Conservation (phyloP, 2,113 vertebrate species). For the Saimiri boliviensis region DNA sequence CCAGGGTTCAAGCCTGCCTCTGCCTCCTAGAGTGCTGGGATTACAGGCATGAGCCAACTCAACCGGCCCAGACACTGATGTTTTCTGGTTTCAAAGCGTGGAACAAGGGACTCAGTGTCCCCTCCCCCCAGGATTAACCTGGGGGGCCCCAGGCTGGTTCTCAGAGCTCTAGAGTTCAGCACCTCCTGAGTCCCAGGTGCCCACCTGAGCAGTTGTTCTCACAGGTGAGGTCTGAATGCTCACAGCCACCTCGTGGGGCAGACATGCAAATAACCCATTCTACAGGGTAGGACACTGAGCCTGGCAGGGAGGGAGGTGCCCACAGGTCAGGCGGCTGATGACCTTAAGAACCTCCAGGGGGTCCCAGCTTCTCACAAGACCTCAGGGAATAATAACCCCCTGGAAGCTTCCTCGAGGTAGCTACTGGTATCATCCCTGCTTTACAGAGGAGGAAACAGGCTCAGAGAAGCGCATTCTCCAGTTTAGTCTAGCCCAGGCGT, state of each 20-base stretch:
- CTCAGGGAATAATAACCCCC: neutral
- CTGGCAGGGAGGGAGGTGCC: neutral
- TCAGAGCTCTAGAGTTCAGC: neutral
- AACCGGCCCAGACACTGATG: neutral
- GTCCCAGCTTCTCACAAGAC: neutral
- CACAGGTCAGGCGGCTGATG: neutral
- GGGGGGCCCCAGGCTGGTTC: neutral
- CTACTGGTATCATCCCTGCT: neutral
- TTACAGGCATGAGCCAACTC: too few species aligned
- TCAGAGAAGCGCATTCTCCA: neutral
- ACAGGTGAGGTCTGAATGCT: neutral
- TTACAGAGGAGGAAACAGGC: neutral
- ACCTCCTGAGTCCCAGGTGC: neutral
- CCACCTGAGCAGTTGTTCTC: neutral
- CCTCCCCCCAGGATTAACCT: neutral
- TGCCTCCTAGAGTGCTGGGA: too few species aligned
- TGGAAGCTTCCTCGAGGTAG: neutral
- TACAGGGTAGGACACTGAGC: neutral
- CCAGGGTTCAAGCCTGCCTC: too few species aligned
- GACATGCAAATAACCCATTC: neutral
- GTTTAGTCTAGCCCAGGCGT: neutral
- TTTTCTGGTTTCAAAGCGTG: too few species aligned
- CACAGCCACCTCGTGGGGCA: neutral
- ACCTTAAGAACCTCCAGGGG: neutral
- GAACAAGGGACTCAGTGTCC: neutral